Percentiles rank a stretch among this genome's conserved stretches.
Conservation (phyloP, 2,797 vertebrate genomes). For the Galaxias olidus region DNA sequence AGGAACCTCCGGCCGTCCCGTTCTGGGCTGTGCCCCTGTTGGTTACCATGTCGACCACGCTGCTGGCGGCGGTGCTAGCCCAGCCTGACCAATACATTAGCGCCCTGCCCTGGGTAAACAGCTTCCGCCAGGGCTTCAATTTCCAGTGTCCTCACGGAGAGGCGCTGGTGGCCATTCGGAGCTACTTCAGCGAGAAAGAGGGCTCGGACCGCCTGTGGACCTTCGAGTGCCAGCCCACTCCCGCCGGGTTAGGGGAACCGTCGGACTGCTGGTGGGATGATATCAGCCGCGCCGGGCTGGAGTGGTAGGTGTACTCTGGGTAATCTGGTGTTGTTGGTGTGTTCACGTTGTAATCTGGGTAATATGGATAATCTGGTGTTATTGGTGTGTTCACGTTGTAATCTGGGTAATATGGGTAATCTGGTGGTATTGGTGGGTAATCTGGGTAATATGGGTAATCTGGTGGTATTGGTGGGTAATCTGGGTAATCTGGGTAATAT, state of each 20-base stretch:
- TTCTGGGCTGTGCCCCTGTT: slow-evolving; percentile 70
- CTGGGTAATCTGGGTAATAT: too few relatives aligned
- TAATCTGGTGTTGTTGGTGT: too few relatives aligned
- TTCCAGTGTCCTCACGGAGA: slow-evolving; percentile 95
- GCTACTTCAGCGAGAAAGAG: slow-evolving; percentile 86
- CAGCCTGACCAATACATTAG: slow-evolving; percentile 71
- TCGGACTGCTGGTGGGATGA: slow-evolving; percentile 99
- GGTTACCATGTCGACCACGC: slow-evolving; percentile 44
- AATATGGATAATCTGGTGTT: too few relatives aligned
- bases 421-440: too few relatives aligned
- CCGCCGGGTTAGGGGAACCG: slow-evolving; percentile 84
- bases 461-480: too few relatives aligned
- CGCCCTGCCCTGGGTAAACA: slow-evolving; percentile 87
- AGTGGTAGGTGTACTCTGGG: slow-evolving; percentile 85
- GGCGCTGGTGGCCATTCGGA: slow-evolving; percentile 86
- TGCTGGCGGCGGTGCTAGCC: slow-evolving; percentile 18
- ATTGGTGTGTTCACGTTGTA: too few relatives aligned
- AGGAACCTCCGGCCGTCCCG: slow-evolving; percentile 61
- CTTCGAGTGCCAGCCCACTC: slow-evolving; percentile 90
- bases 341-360: too few relatives aligned
- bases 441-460: too few relatives aligned
- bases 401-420: too few relatives aligned
- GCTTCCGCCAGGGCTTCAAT: slow-evolving; percentile 92
- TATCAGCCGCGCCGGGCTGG: slow-evolving; percentile 87
- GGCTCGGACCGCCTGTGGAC: slow-evolving; percentile 92